A percentile compares a stretch with the other conserved stretches of the same genome.
phyloP scores from a whole-genome alignment of 1,140 invertebrate genomes.

The Philopotamus ludificatus region DNA sequence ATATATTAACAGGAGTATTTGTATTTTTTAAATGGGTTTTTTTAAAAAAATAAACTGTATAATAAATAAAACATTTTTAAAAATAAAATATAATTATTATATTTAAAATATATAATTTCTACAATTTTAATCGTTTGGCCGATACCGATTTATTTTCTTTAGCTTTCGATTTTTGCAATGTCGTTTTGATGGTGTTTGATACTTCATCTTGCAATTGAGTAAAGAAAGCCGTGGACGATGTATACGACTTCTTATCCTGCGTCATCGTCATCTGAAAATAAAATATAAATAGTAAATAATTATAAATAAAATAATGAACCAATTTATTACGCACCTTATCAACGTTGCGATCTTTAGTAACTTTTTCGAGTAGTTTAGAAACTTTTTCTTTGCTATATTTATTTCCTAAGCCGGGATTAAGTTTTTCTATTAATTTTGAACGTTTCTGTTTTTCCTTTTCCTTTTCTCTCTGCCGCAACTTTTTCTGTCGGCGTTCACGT shows the following conservation, averaged over 20 bases:
- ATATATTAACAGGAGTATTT: too few relatives aligned
- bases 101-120: constrained; percentile 8
- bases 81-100: background rate
- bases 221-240: constrained; percentile 83
- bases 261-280: constrained; percentile 54
- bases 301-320: constrained; percentile 20
- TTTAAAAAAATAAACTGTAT: constrained; percentile 52
- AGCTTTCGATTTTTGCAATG: constrained; percentile 47
- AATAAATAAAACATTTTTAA: constrained; percentile 45
- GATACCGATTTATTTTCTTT: constrained; percentile 43
- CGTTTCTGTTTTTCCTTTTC: constrained; percentile 57
- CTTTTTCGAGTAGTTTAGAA: constrained; percentile 57
- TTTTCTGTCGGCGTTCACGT: constrained; percentile 84
- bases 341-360: constrained; percentile 66
- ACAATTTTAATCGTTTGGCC: constrained; percentile 40
- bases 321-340: constrained; percentile 55
- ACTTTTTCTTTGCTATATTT: constrained; percentile 55
- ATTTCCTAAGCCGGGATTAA: constrained; percentile 58
- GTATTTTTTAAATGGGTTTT: too few relatives aligned
- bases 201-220: constrained; percentile 75
- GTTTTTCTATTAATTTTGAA: constrained; percentile 51
- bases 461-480: constrained; percentile 67
- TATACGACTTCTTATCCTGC: constrained; percentile 59
- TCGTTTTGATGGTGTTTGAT: constrained; percentile 51
- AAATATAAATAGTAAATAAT: constrained; percentile 14